Evolutionary conservation across 2,888 invertebrate genomes (phyloP).

Genomic region (Cremastobaeus sp.): DNA sequence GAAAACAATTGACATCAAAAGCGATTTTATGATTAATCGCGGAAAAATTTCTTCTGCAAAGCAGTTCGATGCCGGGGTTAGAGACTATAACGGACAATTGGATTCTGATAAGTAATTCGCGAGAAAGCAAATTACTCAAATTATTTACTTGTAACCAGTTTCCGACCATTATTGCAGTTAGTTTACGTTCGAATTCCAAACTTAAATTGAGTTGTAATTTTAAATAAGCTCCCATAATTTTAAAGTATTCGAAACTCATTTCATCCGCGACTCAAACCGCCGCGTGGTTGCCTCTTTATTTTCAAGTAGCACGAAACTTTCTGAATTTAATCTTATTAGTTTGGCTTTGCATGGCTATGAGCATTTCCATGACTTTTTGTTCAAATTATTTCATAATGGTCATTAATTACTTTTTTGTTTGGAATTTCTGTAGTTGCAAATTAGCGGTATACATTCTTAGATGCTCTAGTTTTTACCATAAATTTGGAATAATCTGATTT

Average conservation of each 20-base stretch:
- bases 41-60: background rate
- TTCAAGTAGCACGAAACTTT: constrained; percentile 42
- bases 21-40: too few species aligned
- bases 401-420: too few species aligned
- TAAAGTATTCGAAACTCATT: constrained; percentile 51
- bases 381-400: too few species aligned
- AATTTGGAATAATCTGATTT: too few species aligned
- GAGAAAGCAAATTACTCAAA: constrained; percentile 5
- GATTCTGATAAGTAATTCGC: constrained; percentile 1
- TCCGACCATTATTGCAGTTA: constrained; percentile 35
- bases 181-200: constrained; percentile 46
- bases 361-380: background rate
- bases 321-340: constrained; percentile 43
- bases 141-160: constrained; percentile 37
- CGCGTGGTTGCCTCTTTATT: constrained; percentile 43
- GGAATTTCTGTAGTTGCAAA: too few species aligned
- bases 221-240: constrained; percentile 51
- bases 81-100: background rate
- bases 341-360: constrained; percentile 8
- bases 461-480: too few species aligned
- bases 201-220: constrained; percentile 54
- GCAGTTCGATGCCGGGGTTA: background rate
- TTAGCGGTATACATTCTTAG: too few species aligned
- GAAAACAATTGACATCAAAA: too few species aligned
- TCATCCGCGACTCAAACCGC: constrained; percentile 30